Conservation (phyloP, 2,888 invertebrate species). For the Rhogogaster chlorosoma region DNA sequence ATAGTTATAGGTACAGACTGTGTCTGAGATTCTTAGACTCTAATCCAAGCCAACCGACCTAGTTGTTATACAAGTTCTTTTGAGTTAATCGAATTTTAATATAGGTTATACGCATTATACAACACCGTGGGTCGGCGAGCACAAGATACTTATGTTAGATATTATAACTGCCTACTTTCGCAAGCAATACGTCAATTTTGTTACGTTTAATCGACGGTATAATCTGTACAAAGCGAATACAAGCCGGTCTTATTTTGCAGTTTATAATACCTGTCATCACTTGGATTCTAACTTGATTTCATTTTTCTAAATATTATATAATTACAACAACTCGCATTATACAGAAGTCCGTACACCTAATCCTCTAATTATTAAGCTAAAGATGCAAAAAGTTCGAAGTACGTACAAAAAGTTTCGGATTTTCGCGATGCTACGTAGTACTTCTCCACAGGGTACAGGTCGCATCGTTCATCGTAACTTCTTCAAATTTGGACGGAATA, state of each 20-base stretch:
- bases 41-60: background rate
- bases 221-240: background rate
- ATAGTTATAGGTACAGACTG: background rate
- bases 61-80: conserved; percentile 41
- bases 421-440: too few relatives aligned
- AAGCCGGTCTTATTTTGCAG: background rate
- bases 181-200: conserved; percentile 13
- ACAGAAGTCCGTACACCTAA: background rate
- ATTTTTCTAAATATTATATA: background rate
- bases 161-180: conserved; percentile 16
- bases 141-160: background rate
- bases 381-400: too few relatives aligned
- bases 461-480: too few relatives aligned
- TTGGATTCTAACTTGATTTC: background rate
- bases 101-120: conserved; percentile 30
- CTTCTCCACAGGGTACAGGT: too few relatives aligned
- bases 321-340: background rate
- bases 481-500: background rate
- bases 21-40: conserved; percentile 1
- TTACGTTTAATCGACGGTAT: conserved; percentile 4
- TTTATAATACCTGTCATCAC: background rate
- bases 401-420: too few relatives aligned
- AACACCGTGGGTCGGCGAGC: conserved; percentile 29
- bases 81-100: conserved; percentile 30
- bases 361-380: too few relatives aligned